Evolutionary conservation across 2,888 invertebrate species (phyloP).

Genomic region (Hemicrepidius hirtus): DNA sequence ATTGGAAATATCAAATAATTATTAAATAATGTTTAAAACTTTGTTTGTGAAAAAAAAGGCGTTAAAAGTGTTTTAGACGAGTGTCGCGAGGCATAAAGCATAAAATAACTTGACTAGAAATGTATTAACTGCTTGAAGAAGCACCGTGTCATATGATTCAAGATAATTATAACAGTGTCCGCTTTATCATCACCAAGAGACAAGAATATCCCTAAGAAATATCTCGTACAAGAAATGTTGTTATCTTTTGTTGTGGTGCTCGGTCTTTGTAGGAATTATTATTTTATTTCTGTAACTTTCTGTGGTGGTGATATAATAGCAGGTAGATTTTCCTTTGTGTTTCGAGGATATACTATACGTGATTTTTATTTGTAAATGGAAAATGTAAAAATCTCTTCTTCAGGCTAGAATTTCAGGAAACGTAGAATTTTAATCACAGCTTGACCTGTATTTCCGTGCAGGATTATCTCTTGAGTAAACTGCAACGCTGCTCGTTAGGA

Average conservation of each 20-base stretch:
- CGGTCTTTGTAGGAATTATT: conserved; percentile 8
- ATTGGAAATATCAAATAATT: too few species aligned
- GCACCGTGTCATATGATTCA: conserved; percentile 1
- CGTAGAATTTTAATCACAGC: conserved; percentile 39
- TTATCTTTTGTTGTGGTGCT: conserved; percentile 15
- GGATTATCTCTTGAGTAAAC: conserved; percentile 23
- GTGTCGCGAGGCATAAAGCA: background rate
- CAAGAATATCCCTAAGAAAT: background rate
- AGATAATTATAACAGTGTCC: background rate
- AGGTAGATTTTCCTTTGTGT: conserved; percentile 4
- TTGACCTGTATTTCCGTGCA: conserved; percentile 27
- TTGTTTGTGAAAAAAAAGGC: too few species aligned
- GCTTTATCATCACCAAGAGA: background rate
- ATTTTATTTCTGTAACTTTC: background rate
- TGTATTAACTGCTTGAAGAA: background rate
- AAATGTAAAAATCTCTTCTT: too few species aligned
- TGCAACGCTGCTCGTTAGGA: conserved; percentile 19
- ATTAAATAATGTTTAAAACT: too few species aligned
- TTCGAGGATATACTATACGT: too few species aligned
- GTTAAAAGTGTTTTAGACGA: too few species aligned
- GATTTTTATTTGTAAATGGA: too few species aligned
- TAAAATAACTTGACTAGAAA: background rate
- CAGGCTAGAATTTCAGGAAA: background rate
- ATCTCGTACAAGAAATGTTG: background rate
- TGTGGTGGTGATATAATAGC: background rate